Percentiles rank a stretch among this genome's conserved stretches.
Conservation (phyloP, 2,797 vertebrate species). For the Poecile montanus region DNA sequence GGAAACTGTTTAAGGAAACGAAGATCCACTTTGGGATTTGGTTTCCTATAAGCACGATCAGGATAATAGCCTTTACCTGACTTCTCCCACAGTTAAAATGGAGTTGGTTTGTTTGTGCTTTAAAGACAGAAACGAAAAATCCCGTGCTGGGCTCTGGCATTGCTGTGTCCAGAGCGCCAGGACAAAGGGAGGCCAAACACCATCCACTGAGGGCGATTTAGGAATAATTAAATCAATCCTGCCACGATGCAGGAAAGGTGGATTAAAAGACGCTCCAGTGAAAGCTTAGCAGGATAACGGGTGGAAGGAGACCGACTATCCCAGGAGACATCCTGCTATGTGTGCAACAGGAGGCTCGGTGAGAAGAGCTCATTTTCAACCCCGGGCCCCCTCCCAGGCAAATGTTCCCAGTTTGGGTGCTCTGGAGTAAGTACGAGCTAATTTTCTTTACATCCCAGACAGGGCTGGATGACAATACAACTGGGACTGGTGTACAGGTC, state of each 20-base stretch:
- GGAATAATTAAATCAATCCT: constrained; percentile 64
- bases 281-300: constrained; percentile 19
- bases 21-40: not conserved
- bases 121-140: constrained; percentile 4
- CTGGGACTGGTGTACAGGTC: not conserved
- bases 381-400: not conserved
- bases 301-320: not conserved
- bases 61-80: not conserved
- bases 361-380: not conserved
- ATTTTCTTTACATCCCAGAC: not conserved
- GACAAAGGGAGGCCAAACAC: constrained; percentile 37
- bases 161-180: not conserved
- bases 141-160: not conserved
- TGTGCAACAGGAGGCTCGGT: not conserved
- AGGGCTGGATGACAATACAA: not conserved
- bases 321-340: not conserved
- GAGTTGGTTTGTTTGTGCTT: not conserved
- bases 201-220: constrained; percentile 34
- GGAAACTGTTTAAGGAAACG: not conserved
- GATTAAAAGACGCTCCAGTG: constrained; percentile 52
- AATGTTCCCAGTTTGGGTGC: not conserved
- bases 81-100: not conserved
- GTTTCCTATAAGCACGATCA: not conserved
- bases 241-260: constrained; percentile 33
- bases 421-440: not conserved